Conservation (phyloP, 2,888 invertebrate species). For the Nomada flava region DNA sequence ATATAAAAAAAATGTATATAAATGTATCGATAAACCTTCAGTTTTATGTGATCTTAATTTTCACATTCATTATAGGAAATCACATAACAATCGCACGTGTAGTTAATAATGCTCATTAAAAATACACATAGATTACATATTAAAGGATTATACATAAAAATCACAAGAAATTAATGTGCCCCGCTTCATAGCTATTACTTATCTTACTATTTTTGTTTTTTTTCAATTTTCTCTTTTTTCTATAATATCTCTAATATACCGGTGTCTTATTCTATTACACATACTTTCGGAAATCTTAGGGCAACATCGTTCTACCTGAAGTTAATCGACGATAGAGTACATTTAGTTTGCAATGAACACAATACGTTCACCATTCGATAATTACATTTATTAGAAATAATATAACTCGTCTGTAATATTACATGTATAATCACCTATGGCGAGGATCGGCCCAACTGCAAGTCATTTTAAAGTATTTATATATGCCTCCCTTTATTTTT, state of each 20-base stretch:
- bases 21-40: slow-evolving; percentile 44
- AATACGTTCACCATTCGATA: slow-evolving; percentile 45
- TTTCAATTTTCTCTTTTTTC: slow-evolving; percentile 23
- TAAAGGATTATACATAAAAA: slow-evolving; percentile 45
- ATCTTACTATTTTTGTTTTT: slow-evolving; percentile 41
- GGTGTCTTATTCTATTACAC: slow-evolving; percentile 57
- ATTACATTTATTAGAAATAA: slow-evolving; percentile 59
- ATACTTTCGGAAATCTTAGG: slow-evolving; percentile 61
- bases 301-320: slow-evolving; percentile 40
- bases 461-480: slow-evolving; percentile 48
- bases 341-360: slow-evolving; percentile 65
- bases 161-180: slow-evolving; percentile 63
- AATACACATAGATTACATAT: slow-evolving; percentile 46
- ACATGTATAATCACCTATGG: slow-evolving; percentile 65
- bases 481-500: not conserved
- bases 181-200: slow-evolving; percentile 48
- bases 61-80: slow-evolving; percentile 42
- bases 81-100: slow-evolving; percentile 33
- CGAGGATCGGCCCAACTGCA: slow-evolving; percentile 74
- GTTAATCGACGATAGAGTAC: slow-evolving; percentile 63
- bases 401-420: slow-evolving; percentile 49
- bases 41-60: slow-evolving; percentile 34
- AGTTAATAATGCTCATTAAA: slow-evolving; percentile 51
- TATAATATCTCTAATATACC: slow-evolving; percentile 29
- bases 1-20: slow-evolving; percentile 37